Percentiles rank a stretch among this genome's conserved stretches.
Conservation (phyloP, 2,888 invertebrate species). For the Ernsta delagoae region DNA sequence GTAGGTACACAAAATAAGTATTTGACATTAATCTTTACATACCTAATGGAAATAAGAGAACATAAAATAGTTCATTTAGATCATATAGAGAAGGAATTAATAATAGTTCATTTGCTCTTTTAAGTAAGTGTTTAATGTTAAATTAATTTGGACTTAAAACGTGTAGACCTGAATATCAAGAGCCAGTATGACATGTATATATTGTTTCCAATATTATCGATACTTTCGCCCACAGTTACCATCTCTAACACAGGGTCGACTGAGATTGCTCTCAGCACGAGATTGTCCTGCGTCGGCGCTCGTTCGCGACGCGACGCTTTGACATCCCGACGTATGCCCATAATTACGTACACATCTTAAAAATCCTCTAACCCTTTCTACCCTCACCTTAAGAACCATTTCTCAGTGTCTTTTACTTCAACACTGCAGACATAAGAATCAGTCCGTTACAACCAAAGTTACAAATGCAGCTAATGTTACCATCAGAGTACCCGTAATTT, state of each 20-base stretch:
- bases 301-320: conserved; percentile 84
- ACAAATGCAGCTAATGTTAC: neutral
- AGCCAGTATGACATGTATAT: too few species aligned
- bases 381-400: conserved; percentile 45
- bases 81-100: too few species aligned
- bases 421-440: conserved; percentile 40
- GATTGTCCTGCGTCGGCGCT: conserved; percentile 83
- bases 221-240: conserved; percentile 48
- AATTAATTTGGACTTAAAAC: too few species aligned
- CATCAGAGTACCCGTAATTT: neutral
- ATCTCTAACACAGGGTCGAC: conserved; percentile 70
- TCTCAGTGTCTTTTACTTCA: conserved; percentile 31
- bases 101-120: too few species aligned
- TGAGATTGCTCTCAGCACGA: conserved; percentile 84
- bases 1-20: too few species aligned
- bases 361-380: conserved; percentile 46
- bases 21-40: too few species aligned
- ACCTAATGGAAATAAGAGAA: too few species aligned
- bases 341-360: conserved; percentile 39
- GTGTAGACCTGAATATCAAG: too few species aligned
- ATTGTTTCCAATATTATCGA: conserved; percentile 44
- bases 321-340: conserved; percentile 76
- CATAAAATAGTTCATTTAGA: too few species aligned
- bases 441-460: conserved; percentile 13
- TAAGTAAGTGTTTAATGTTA: too few species aligned